Base-by-base conservation (phyloP, 1,140 invertebrate species). In the Helicorthomorpha holstii region DNA sequence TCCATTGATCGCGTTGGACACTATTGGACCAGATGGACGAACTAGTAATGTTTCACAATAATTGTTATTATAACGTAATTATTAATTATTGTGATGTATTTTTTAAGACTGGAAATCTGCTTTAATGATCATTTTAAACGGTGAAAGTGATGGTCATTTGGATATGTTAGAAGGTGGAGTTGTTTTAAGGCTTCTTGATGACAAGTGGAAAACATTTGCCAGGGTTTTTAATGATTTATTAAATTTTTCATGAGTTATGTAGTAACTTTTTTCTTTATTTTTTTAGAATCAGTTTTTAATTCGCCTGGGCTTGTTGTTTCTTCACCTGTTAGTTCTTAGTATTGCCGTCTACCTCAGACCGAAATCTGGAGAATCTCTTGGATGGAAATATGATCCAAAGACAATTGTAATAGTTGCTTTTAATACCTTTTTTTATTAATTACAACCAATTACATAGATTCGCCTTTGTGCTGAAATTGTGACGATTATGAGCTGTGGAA, bases 171-270 rank as follows among this genome's bases (percentile, higher is more conserved):
- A 97, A 61, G 92, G 91, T 46, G 93, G 94, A 34, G 96, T 98
- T 48, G 96, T 98, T 65, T 88, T 96, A 66, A 78, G 91, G 61
- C 69, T 98, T 47, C 73, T 98, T 16, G 92, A 96, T 70, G 94
- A 98, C 71, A 98, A 98, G 70, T 98, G 95, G 95, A 97, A 97
- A 68, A 94, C 91, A 2, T 98, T 95, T 75, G 95, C 91, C 27
- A 78, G 83, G 67, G 89, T 92, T 76, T n/a, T n/a, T n/a, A n/a
- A n/a, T n/a, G n/a, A n/a, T n/a, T n/a, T n/a, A n/a, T n/a, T n/a
- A n/a, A n/a, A n/a, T n/a, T n/a, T n/a, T n/a, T n/a, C n/a, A n/a
- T n/a, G n/a, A n/a, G n/a, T n/a, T n/a, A n/a, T n/a, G n/a, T n/a
- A n/a, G n/a, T n/a, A n/a, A n/a, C n/a, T n/a, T n/a, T n/a, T n/a